These are phyloP conservation scores for Gallinago stenura DNA, from an alignment of 2,797 vertebrate genomes.

Conservation along the genomic window DNA sequence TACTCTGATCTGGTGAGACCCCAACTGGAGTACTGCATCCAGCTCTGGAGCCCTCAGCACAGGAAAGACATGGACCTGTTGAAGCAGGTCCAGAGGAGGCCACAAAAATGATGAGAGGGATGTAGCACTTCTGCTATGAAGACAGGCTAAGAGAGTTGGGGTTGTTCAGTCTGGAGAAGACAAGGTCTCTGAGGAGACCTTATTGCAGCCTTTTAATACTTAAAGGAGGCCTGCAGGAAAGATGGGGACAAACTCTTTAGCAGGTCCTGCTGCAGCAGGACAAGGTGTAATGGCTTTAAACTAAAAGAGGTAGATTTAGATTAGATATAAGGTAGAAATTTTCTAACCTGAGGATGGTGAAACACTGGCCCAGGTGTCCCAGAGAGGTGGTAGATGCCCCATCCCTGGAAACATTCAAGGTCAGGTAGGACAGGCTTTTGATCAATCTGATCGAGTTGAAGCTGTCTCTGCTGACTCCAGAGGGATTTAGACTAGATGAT, in stretches of 20 bases:
- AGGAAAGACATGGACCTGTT: background rate
- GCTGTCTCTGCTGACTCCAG: background rate
- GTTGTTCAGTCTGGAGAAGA: background rate
- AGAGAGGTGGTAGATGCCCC: background rate
- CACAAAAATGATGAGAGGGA: background rate
- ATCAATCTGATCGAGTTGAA: background rate
- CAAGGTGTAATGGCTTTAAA: background rate
- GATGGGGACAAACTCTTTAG: background rate
- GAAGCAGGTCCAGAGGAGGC: background rate
- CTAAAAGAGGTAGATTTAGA: background rate
- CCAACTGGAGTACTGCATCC: background rate
- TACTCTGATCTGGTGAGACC: background rate
- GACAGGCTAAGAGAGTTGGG: background rate
- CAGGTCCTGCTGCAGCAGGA: background rate
- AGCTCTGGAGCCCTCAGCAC: background rate
- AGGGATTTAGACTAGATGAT: background rate
- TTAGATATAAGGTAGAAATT: background rate
- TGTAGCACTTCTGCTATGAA: background rate
- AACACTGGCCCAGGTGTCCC: background rate
- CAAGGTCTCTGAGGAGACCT: background rate
- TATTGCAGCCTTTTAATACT: background rate
- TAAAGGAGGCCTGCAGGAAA: background rate
- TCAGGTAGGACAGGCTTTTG: background rate
- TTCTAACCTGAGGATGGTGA: background rate
- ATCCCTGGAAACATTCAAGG: background rate